Evolutionary conservation across 2,113 vertebrate genomes (phyloP), one percentile per base, ranked within the genome.

Genomic region (Prolemur simus): DNA sequence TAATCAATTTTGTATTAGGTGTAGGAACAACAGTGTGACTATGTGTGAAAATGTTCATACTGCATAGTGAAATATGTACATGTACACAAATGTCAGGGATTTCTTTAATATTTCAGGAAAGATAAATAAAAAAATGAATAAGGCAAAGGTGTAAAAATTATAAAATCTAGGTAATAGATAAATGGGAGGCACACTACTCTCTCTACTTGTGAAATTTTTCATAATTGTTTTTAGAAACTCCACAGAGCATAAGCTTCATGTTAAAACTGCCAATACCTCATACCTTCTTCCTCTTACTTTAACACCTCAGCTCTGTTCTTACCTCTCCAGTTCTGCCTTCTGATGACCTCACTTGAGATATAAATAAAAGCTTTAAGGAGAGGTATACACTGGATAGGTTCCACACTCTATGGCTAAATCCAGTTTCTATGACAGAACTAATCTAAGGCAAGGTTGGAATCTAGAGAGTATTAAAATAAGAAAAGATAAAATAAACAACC

Each of bases 401-500:
- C 27, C 69, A 32, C 2, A 54, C 45, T 60, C 80, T 11, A 18
- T 1, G 34, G 21, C 85, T 58, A 17, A 87, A 52, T 63, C 52
- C n/a, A 76, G 14, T 63, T 54, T 76, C 85, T 83, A 17, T 29
- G 78, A 87, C 15, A 88, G 5, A 92, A 34, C 63, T 90, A 56
- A 80, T 64, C 94, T 82, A 74, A 94, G 47, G 94, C 81, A 96
- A 71, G 13, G 37, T 5, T 90, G 66, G 73, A 94, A 90, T n/a
- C 93, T 76, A 92, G 47, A 85, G 14, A 85, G 32, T 81, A 71
- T 27, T 42, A 58, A 92, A 91, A 39, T 34, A 39, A 95, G 17
- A 90, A 18, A 84, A 76, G 21, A 87, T 66, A 92, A 96, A 96
- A 90, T 66, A 90, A 93, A 94, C 3, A 82, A 81, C 54, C 52